phyloP scores from a whole-genome alignment of 2,888 invertebrate species.

The Pammene fasciana region DNA sequence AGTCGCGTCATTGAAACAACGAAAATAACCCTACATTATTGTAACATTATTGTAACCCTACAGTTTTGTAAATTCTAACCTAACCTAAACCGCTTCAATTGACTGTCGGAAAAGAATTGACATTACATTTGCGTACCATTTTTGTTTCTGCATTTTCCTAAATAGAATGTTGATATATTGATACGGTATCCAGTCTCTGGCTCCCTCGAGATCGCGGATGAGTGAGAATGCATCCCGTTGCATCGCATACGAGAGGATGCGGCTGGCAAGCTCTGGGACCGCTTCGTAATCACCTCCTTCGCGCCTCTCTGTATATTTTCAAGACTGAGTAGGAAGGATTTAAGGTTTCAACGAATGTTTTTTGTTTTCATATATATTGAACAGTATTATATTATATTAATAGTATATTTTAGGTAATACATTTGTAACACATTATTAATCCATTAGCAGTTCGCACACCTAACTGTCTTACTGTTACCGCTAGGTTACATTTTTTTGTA shows the following conservation, averaged over 20 bases:
- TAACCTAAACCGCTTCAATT: slow-evolving; percentile 10
- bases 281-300: slow-evolving; percentile 64
- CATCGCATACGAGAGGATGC: slow-evolving; percentile 70
- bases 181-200: slow-evolving; percentile 53
- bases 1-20: too few species aligned
- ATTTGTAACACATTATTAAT: too few species aligned
- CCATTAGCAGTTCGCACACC: too few species aligned
- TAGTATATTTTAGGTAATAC: too few species aligned
- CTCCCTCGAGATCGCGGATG: slow-evolving; percentile 60
- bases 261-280: slow-evolving; percentile 60
- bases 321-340: slow-evolving; percentile 28
- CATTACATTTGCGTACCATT: slow-evolving; percentile 19
- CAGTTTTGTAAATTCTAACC: too few species aligned
- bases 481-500: too few species aligned
- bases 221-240: slow-evolving; percentile 65
- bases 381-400: too few species aligned
- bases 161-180: slow-evolving; percentile 44
- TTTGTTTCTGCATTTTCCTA: slow-evolving; percentile 39
- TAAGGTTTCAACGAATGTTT: slow-evolving; percentile 12
- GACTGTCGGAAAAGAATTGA: not conserved
- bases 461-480: too few species aligned
- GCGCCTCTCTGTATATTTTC: slow-evolving; percentile 26
- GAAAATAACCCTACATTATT: too few species aligned
- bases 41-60: too few species aligned
- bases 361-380: not conserved